Evolutionary conservation across 2,113 vertebrate species (phyloP), one percentile per base, ranked within the genome.

Genomic region (Peromyscus polionotus): DNA sequence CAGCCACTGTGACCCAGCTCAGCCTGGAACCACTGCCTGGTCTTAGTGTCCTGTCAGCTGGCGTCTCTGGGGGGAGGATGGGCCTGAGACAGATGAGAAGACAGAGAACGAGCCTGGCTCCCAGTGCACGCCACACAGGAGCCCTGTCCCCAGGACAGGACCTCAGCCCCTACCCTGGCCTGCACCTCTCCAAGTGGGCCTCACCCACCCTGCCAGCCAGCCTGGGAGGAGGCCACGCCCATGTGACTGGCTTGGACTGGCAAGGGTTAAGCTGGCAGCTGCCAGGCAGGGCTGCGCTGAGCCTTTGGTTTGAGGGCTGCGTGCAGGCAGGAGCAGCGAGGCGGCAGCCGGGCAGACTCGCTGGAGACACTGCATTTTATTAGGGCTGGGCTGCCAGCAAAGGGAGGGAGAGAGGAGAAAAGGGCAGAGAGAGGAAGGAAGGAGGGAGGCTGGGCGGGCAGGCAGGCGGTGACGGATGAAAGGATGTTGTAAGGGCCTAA

Each of bases 291-390:
- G 80, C 97, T 93, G 92, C 96, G 94, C 86, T 33, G 95, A 93
- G 97, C 91, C 95, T 97, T 95, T 98, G 97, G 98, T 98, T 98
- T 97, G 97, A 98, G 98, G 98, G 98, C 98, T 99, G 98, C 98
- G 98, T 99, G 98, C 98, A 98, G 98, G 98, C 95, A 97, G 91
- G 96, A 98, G 98, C 98, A 88, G 94, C 95, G 97, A 99, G 98
- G 98, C 97, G 98, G 98, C 99, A 97, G 96, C 98, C 98, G 97
- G 98, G 99, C 99, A 99, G 99, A 99, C 99, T 98, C 95, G 95
- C 97, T 99, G 99, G 99, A 99, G 99, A 99, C 99, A 98, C 97
- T 98, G 95, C 97, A 97, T 99, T 99, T 99, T 99, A 99, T 99
- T 99, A 98, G 98, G 98, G 98, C 98, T 98, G 98, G 98, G 98